Evolutionary conservation across 1,140 invertebrate genomes (phyloP).

Genomic region (Zelostemma sp.): DNA sequence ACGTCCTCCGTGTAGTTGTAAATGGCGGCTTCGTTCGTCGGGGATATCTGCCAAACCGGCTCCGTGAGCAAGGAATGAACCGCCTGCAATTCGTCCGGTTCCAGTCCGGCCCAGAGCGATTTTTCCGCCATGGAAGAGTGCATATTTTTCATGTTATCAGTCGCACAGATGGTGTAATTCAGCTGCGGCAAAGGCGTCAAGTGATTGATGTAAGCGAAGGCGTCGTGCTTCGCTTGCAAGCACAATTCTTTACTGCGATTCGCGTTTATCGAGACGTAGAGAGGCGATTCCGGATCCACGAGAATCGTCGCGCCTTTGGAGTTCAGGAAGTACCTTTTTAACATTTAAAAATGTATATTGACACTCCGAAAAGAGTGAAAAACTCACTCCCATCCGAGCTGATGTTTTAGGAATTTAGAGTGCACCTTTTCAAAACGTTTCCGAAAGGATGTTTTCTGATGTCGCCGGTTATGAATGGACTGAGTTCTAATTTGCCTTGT

Average conservation of each 20-base stretch:
- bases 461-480: constrained; percentile 86
- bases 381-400: too few species aligned
- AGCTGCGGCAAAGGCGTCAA: constrained; percentile 76
- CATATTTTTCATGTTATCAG: constrained; percentile 80
- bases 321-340: constrained; percentile 79
- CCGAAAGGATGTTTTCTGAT: constrained; percentile 83
- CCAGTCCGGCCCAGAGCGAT: constrained; percentile 84
- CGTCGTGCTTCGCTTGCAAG: constrained; percentile 80
- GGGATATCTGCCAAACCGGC: constrained; percentile 87
- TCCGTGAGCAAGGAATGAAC: constrained; percentile 83
- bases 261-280: constrained; percentile 82
- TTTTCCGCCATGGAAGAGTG: constrained; percentile 82
- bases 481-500: constrained; percentile 77
- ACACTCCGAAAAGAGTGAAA: too few species aligned
- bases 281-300: constrained; percentile 80
- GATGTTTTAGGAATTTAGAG: too few species aligned
- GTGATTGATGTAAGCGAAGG: constrained; percentile 82
- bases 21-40: constrained; percentile 77
- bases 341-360: too few species aligned
- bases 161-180: constrained; percentile 89
- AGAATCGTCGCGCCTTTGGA: constrained; percentile 86
- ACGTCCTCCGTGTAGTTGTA: constrained; percentile 87
- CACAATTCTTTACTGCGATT: constrained; percentile 77
- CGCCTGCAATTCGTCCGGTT: constrained; percentile 79
- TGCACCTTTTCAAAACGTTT: constrained; percentile 77